Evolutionary conservation across 2,888 invertebrate genomes (phyloP).

Genomic region (Drosophila sordidapex): DNA sequence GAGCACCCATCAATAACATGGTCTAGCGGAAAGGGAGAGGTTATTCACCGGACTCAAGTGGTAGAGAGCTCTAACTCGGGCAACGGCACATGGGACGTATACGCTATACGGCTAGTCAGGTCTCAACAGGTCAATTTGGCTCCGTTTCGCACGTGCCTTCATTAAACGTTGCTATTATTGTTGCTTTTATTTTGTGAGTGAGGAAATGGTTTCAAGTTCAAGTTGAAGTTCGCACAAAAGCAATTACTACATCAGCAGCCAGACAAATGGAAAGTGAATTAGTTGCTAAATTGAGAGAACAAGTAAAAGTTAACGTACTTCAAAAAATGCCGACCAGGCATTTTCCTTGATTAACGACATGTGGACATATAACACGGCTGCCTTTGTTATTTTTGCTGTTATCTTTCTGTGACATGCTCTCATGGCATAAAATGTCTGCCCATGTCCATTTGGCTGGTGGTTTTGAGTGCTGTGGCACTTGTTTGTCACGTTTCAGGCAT

Average conservation of each 20-base stretch:
- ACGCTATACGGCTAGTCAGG: constrained; percentile 33
- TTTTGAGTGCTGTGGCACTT: constrained; percentile 48
- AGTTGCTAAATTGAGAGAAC: constrained; percentile 30
- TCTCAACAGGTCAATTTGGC: constrained; percentile 59
- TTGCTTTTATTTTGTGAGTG: constrained; percentile 16
- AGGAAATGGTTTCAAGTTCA: constrained; percentile 76
- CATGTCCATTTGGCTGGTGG: constrained; percentile 33
- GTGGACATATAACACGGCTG: constrained; percentile 19
- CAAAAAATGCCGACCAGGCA: constrained; percentile 19
- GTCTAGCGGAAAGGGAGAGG: constrained; percentile 18
- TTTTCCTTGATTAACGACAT: constrained; percentile 33
- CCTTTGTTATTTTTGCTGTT: constrained; percentile 26
- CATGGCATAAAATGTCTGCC: constrained; percentile 55
- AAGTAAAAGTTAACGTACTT: constrained; percentile 56
- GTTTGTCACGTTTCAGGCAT: constrained; percentile 73
- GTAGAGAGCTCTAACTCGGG: not conserved
- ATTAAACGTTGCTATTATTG: constrained; percentile 28
- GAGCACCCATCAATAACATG: constrained; percentile 28
- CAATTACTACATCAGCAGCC: constrained; percentile 14
- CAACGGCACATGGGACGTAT: constrained; percentile 50
- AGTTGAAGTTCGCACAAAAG: constrained; percentile 60
- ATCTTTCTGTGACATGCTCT: constrained; percentile 49
- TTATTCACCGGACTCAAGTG: constrained; percentile 42
- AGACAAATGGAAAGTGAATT: constrained; percentile 54
- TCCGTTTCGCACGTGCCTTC: constrained; percentile 43